A percentile compares a stretch with the other conserved stretches of the same genome.
Conservation (phyloP, 2,797 vertebrate genomes). For the Diglossa cyanea region DNA sequence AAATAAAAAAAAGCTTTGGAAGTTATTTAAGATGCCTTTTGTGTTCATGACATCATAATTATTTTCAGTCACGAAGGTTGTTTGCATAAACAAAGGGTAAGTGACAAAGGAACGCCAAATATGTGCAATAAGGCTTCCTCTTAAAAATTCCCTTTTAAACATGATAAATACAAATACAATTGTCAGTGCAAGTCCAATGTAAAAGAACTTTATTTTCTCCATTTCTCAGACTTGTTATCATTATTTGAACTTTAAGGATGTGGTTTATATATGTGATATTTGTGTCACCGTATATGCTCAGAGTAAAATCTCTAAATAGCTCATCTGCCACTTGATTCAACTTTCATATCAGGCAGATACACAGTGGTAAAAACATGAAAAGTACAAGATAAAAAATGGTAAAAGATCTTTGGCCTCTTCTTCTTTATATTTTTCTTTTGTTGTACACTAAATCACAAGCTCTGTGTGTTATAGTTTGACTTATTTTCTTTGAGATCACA, state of each 20-base stretch:
- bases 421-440: background rate
- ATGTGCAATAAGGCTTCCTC: background rate
- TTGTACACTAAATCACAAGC: background rate
- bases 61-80: background rate
- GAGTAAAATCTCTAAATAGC: background rate
- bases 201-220: background rate
- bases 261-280: background rate
- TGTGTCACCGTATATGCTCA: background rate
- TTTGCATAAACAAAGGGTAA: background rate
- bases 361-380: background rate
- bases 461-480: rapidly evolving
- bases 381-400: background rate
- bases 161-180: background rate
- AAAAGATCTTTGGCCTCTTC: background rate
- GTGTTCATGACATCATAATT: background rate
- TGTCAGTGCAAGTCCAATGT: background rate
- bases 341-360: background rate
- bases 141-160: background rate
- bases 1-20: background rate
- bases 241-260: background rate
- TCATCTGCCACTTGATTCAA: background rate
- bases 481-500: background rate
- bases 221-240: background rate
- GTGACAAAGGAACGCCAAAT: background rate
- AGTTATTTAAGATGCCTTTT: background rate